Conservation (phyloP, 2,797 vertebrate genomes). For the Spinibarbus caldwelli region DNA sequence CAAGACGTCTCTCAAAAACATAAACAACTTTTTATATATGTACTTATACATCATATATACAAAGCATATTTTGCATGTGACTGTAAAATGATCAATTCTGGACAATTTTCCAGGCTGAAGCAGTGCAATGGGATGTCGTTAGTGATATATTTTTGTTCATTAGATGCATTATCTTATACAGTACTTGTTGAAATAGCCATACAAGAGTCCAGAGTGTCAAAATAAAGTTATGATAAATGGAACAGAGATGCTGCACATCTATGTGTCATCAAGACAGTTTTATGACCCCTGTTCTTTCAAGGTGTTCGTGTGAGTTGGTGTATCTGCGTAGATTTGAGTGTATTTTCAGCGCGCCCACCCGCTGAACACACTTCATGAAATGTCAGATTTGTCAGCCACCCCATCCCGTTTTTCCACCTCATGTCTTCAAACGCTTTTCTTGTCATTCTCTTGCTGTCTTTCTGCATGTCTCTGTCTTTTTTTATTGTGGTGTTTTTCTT, state of each 20-base stretch:
- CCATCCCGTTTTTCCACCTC: neutral
- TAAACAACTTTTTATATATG: no score
- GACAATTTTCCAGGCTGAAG: neutral
- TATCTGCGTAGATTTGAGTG: conserved; percentile 27
- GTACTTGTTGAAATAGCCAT: neutral
- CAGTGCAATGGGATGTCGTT: neutral
- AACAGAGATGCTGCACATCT: neutral
- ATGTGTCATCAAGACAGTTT: neutral
- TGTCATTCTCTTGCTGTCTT: neutral
- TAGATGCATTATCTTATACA: neutral
- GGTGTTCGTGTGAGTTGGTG: neutral
- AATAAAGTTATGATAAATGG: neutral
- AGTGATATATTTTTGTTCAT: neutral
- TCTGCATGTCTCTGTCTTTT: neutral
- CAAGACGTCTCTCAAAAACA: no score
- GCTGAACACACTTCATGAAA: conserved; percentile 12
- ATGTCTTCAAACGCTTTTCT: neutral
- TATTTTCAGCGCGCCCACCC: conserved; percentile 1
- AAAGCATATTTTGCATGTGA: neutral
- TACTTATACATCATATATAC: neutral
- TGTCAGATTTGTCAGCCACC: conserved; percentile 30
- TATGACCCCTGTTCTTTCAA: neutral
- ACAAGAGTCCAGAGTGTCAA: neutral
- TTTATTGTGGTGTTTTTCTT: neutral
- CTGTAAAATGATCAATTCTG: neutral